phyloP scores from a whole-genome alignment of 1,140 invertebrate genomes.

The Olivierus martensii region DNA sequence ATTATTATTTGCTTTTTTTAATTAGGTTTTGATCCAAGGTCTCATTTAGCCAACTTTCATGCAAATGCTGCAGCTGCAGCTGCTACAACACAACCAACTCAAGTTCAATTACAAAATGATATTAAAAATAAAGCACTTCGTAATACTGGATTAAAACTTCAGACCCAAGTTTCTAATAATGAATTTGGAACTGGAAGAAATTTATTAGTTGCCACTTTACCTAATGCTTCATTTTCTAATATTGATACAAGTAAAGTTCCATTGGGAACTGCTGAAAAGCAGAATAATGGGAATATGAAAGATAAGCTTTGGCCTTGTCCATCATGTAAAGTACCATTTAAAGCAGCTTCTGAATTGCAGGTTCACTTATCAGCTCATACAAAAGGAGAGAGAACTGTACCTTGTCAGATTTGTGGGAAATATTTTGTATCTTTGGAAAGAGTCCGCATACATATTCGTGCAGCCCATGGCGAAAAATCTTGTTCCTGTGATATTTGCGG shows the following conservation, averaged over 20 bases:
- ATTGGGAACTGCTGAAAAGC: not conserved
- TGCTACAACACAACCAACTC: conserved; percentile 1
- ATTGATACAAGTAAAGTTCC: conserved; percentile 11
- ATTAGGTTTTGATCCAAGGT: conserved; percentile 17
- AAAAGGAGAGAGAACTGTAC: conserved; percentile 22
- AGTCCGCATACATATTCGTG: conserved; percentile 21
- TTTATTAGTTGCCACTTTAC: conserved; percentile 9
- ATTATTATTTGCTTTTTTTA: not conserved
- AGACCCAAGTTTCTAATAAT: conserved; percentile 7
- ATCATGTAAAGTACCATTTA: conserved; percentile 23
- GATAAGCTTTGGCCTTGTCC: conserved; percentile 23
- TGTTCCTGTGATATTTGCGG: conserved; percentile 22
- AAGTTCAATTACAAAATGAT: too few species aligned
- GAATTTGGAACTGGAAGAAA: conserved; percentile 9
- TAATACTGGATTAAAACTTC: too few species aligned
- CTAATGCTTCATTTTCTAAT: conserved; percentile 20
- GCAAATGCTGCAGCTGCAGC: conserved; percentile 4
- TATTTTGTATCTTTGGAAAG: conserved; percentile 22
- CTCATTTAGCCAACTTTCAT: conserved; percentile 16
- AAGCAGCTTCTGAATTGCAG: conserved; percentile 23
- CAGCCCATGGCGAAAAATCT: conserved; percentile 15
- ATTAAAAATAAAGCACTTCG: too few species aligned
- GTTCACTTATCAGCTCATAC: conserved; percentile 22
- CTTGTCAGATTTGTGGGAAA: conserved; percentile 23
- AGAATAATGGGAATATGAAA: not conserved